phyloP scores from a whole-genome alignment of 2,113 vertebrate genomes.

The Mustela nigripes region DNA sequence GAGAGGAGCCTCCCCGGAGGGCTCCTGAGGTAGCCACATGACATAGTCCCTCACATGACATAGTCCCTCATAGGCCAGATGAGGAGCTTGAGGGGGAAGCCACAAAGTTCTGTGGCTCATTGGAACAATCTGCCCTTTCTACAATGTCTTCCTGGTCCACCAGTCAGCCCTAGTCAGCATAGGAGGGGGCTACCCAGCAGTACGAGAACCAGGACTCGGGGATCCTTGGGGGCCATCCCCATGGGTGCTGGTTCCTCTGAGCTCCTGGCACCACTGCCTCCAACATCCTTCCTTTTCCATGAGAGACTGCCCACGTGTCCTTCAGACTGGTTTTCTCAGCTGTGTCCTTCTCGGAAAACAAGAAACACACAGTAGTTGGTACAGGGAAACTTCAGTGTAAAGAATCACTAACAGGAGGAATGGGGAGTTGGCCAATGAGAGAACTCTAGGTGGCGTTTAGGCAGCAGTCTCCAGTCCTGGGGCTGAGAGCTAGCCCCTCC shows the following conservation, averaged over 20 bases:
- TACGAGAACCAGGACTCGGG: not conserved
- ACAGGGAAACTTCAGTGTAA: not conserved
- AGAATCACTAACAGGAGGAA: not conserved
- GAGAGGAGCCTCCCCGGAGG: no score
- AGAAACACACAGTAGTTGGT: not conserved
- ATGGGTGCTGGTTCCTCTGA: not conserved
- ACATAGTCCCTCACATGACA: not conserved
- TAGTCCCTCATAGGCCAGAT: not conserved
- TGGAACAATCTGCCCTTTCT: not conserved
- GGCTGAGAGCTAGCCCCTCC: not conserved
- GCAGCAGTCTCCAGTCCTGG: not conserved
- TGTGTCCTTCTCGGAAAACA: not conserved
- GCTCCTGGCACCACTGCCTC: not conserved
- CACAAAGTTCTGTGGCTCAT: not conserved
- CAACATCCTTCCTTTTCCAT: not conserved
- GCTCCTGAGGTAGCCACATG: not conserved
- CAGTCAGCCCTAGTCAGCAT: not conserved
- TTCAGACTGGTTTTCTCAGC: not conserved
- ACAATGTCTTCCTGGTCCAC: not conserved
- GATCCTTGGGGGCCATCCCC: not conserved
- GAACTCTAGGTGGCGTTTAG: not conserved
- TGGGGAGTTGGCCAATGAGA: not conserved
- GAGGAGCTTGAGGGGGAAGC: not conserved
- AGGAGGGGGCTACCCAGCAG: not conserved
- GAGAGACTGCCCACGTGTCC: not conserved